Base-by-base conservation (phyloP, 2,797 vertebrate genomes). In the Gymnoscopelus braueri region DNA sequence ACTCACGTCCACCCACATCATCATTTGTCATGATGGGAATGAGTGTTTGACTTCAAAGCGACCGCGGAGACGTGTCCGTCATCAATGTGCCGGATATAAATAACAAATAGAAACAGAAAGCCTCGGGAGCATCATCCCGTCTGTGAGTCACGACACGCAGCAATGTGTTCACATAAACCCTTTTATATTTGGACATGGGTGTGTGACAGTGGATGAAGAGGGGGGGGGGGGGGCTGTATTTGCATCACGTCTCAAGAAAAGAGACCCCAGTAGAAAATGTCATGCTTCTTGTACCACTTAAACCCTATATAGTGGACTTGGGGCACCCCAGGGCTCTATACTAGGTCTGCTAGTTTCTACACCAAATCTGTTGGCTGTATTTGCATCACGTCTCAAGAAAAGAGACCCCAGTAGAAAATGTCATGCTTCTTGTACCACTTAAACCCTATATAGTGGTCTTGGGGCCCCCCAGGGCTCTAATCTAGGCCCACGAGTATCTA, bases 131-230 rank as follows among this genome's bases (percentile, higher is more conserved):
- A 9, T 10, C 39, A 44, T 59, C 53, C 11, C 53, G 24, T 59
- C 57, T 59, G 32, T 59, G 29, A 59, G 57, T 44, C 39, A 44
- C 39, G 9, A 44, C 39, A 55, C 24, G 8, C 10, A 10, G 53
- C 11, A 12, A 54, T 23, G 52, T n/a, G 56, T 5, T 26, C 56
- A 59, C 32, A 35, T 19, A 1, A 59, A 59, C 5, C 57, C 57
- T 15, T 14, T 44, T 44, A 44, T 8, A 15, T 58, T 58, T 58
- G 15, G 32, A 39, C 26, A 24, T 26, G 12, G 35, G 1, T 26
- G 53, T 29, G 62, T 39, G 67, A 60, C 56, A 24, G 51, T 68
- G 63, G 1, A 52, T 47, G 63, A 67, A 60, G 15, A 54, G 60
- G 35, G 50, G 15, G 47, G 50, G 51, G 14, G 14, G 55, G 53